Evolutionary conservation across 2,113 vertebrate species (phyloP).

Genomic region (Lanius ludovicianus): DNA sequence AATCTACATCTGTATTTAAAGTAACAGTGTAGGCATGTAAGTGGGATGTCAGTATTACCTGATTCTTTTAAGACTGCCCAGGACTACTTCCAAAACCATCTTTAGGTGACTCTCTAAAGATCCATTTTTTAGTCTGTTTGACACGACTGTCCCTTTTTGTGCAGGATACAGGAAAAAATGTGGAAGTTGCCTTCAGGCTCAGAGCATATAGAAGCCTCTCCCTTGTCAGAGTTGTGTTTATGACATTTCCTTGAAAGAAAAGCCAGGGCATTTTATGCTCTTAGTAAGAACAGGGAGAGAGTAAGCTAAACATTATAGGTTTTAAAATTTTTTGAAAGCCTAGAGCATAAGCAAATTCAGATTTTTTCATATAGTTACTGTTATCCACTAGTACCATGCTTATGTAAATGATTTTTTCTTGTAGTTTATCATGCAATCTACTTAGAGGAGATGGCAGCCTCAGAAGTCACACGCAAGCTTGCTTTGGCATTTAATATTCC

Average conservation of each 20-base stretch:
- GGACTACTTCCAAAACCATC: background rate
- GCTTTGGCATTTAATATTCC: slow-evolving; percentile 88
- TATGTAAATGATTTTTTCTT: background rate
- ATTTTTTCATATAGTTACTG: background rate
- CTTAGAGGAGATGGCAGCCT: slow-evolving; percentile 91
- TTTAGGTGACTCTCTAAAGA: background rate
- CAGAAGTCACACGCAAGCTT: slow-evolving; percentile 90
- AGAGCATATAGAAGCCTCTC: background rate
- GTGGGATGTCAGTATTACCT: background rate
- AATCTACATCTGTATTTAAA: background rate
- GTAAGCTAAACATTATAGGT: background rate
- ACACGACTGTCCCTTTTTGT: background rate
- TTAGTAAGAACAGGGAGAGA: background rate
- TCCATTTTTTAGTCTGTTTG: background rate
- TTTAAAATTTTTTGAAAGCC: background rate
- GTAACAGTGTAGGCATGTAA: background rate
- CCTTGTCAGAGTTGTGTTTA: background rate
- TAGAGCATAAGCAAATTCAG: background rate
- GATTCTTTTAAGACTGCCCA: background rate
- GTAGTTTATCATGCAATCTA: slow-evolving; percentile 94
- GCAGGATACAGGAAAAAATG: background rate
- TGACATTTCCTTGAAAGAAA: background rate
- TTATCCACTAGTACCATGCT: background rate
- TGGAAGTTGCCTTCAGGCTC: background rate
- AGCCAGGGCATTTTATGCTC: background rate